Percentiles rank a stretch among this genome's conserved stretches.
Evolutionary conservation across 2,888 invertebrate genomes (phyloP).

Genomic region (Peribatodes rhomboidaria): DNA sequence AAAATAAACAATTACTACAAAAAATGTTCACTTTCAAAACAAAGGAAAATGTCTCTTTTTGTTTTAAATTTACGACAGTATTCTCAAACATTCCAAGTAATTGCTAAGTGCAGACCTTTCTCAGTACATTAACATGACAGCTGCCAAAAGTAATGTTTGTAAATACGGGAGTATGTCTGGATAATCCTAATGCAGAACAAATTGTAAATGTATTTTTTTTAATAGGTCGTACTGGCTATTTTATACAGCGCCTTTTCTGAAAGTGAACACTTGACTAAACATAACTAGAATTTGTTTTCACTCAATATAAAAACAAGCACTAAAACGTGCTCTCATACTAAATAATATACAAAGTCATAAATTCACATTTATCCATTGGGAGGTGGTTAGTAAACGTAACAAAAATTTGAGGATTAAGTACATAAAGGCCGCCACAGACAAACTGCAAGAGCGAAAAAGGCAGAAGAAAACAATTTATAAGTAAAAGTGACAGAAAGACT

Average conservation of each 20-base stretch:
- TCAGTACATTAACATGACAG: no score
- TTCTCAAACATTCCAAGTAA: no score
- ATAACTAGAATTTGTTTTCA: constrained; percentile 36
- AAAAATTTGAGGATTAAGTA: constrained; percentile 23
- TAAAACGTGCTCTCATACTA: constrained; percentile 64
- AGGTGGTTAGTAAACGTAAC: constrained; percentile 22
- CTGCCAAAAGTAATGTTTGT: no score
- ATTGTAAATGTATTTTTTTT: no score
- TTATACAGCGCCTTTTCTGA: neutral
- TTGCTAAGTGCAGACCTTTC: neutral
- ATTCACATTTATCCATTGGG: constrained; percentile 34
- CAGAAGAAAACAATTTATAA: neutral
- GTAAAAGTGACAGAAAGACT: neutral
- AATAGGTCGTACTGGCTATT: neutral
- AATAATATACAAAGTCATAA: constrained; percentile 37
- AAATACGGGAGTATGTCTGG: no score
- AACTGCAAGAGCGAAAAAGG: neutral
- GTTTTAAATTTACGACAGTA: no score
- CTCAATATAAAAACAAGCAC: constrained; percentile 57
- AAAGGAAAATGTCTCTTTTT: no score
- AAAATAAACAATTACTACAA: constrained; percentile 25
- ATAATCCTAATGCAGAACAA: no score
- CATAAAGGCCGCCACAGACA: constrained; percentile 7
- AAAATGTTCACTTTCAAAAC: constrained; percentile 26
- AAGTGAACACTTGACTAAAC: constrained; percentile 22